Base-by-base conservation (phyloP, 2,888 invertebrate genomes). In the Meteorus cinctellus region DNA sequence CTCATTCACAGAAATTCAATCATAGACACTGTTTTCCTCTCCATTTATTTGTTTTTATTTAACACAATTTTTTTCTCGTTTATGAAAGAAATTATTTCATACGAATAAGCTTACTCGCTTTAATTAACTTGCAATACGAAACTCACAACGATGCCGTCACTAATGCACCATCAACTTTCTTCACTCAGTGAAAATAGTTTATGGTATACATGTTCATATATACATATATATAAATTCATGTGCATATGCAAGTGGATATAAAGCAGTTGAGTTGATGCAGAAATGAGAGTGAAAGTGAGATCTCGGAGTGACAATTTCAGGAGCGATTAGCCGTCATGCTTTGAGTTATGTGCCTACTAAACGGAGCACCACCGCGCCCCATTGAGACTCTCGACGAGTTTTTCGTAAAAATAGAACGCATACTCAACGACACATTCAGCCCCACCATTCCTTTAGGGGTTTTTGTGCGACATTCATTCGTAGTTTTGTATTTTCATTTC, bases 321-420 rank as follows among this genome's bases (percentile, higher is more conserved):
- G 85, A 88, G 87, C 87, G 87, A 89, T 89, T 89, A 88, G 86
- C 85, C 88, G 88, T 87, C 88, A 85, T 86, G 87, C 82, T 84
- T 83, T 88, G 88, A 89, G 84, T 89, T 89, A 88, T 86, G 84
- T 83, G 78, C 80, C 82, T 85, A 85, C 86, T 87, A 88, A 87
- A 87, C 85, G 87, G 84, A 86, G 82, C 82, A 83, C 82, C 82
- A 83, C 81, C 79, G 80, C 85, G 83, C 84, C 85, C 83, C 87
- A 86, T 84, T 84, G 85, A 86, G 84, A 82, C 82, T 80, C 74
- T 75, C 76, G 83, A 79, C 82, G 81, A 76, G 82, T 82, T 85
- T 85, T 85, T 83, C 84, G 80, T 87, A 87, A 88, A 88, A 88
- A 88, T 88, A 88, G 87, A 86, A 75, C 68, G 72, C 73, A 71